Percentiles rank a stretch among this genome's conserved stretches.
These are phyloP conservation scores for Philhelius pedissequus DNA, from an alignment of 2,888 invertebrate genomes.

Conservation along the genomic window DNA sequence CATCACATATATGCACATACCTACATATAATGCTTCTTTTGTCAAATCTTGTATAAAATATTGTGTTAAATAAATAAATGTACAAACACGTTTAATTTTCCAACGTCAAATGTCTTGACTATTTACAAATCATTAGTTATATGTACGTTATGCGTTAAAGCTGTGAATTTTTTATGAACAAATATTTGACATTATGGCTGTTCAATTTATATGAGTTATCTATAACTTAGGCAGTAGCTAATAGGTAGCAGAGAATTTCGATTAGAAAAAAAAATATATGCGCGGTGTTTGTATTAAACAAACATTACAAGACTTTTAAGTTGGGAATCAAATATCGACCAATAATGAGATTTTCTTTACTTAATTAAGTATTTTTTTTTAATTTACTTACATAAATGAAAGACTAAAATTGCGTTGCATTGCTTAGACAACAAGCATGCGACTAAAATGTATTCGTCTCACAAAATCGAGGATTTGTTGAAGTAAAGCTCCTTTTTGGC, in stretches of 20 bases:
- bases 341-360: no score
- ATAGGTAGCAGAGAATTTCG: conserved; percentile 3
- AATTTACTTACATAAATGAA: no score
- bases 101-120: conserved; percentile 30
- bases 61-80: conserved; percentile 32
- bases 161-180: conserved; percentile 29
- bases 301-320: not conserved
- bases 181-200: conserved; percentile 1
- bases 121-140: conserved; percentile 37
- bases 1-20: not conserved
- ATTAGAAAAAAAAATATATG: not conserved
- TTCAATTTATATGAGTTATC: not conserved
- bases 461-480: no score
- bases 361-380: no score
- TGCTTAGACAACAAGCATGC: no score
- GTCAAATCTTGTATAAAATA: not conserved
- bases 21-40: not conserved
- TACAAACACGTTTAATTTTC: conserved; percentile 12
- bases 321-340: no score
- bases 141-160: conserved; percentile 15
- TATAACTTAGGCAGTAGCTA: not conserved
- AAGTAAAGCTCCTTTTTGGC: no score
- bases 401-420: no score
- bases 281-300: not conserved
- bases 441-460: no score